Percentiles rank a stretch among this genome's conserved stretches.
These are phyloP conservation scores for Congeria kusceri DNA, from an alignment of 2,888 invertebrate genomes.

Conservation along the genomic window DNA sequence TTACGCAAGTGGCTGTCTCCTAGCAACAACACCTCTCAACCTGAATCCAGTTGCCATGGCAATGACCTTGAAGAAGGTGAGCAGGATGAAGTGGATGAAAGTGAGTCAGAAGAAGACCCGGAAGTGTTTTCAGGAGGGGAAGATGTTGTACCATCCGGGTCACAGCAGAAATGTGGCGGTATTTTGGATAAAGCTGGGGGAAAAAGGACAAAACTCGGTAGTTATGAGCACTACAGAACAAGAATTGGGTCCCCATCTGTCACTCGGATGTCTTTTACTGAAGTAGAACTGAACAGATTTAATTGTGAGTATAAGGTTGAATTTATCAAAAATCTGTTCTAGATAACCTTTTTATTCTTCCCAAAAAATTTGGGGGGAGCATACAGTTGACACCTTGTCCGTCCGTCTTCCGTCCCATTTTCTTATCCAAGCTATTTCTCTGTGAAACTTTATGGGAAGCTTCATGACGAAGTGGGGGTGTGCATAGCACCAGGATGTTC, in stretches of 20 bases:
- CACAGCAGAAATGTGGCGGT: not conserved
- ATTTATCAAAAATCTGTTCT: too few relatives aligned
- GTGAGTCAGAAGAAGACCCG: conserved; percentile 1
- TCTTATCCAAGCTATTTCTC: too few relatives aligned
- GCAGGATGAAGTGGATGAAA: not conserved
- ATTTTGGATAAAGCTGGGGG: not conserved
- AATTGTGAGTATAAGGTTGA: conserved; percentile 26
- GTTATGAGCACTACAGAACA: conserved; percentile 47
- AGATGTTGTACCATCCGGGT: not conserved
- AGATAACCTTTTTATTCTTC: too few relatives aligned
- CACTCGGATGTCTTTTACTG: conserved; percentile 50
- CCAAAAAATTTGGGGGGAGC: too few relatives aligned
- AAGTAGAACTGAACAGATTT: conserved; percentile 58
- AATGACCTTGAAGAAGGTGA: conserved; percentile 14
- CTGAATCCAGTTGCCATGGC: not conserved
- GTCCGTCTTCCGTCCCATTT: too few relatives aligned
- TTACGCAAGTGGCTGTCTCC: conserved; percentile 33
- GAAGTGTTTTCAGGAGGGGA: conserved; percentile 2
- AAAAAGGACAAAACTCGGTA: not conserved
- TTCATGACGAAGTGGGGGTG: too few relatives aligned
- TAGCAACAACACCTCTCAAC: not conserved
- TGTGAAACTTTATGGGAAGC: too few relatives aligned
- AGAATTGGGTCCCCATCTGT: conserved; percentile 63
- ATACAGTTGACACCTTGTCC: too few relatives aligned
- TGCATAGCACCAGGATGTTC: too few relatives aligned